A percentile compares a stretch with the other conserved stretches of the same genome.
These are phyloP conservation scores for Drosophila pandora DNA, from an alignment of 1,140 invertebrate genomes.

Conservation along the genomic window DNA sequence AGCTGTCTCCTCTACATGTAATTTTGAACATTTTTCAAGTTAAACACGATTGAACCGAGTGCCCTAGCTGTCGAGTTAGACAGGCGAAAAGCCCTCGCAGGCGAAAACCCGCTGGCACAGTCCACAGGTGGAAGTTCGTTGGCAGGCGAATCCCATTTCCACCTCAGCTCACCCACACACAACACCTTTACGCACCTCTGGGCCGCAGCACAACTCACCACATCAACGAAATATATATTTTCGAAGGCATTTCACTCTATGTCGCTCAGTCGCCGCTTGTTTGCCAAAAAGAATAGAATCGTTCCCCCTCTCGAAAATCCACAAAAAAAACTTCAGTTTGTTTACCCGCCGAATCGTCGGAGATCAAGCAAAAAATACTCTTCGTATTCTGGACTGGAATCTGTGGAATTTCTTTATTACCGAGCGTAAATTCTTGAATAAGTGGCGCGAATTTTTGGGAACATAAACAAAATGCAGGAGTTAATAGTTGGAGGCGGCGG, in stretches of 20 bases:
- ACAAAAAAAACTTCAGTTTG: conserved; percentile 39
- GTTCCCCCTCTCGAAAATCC: conserved; percentile 6
- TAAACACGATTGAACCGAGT: background rate
- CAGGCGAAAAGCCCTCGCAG: background rate
- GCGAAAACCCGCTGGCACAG: conserved; percentile 13
- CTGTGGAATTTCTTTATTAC: conserved; percentile 69
- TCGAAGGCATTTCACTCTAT: conserved; percentile 49
- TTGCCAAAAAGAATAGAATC: conserved; percentile 41
- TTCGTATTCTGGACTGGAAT: conserved; percentile 59
- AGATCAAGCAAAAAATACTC: conserved; percentile 48
- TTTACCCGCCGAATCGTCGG: conserved; percentile 41
- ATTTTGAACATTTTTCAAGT: background rate
- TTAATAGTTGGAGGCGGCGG: conserved; percentile 49
- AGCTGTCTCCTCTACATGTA: background rate
- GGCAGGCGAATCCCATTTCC: conserved; percentile 7
- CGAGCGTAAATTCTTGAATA: conserved; percentile 51
- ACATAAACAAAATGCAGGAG: conserved; percentile 63
- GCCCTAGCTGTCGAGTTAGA: background rate
- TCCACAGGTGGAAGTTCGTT: conserved; percentile 45
- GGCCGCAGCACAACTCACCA: conserved; percentile 43
- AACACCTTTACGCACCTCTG: conserved; percentile 66
- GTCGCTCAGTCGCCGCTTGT: conserved; percentile 62
- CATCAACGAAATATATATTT: conserved; percentile 52
- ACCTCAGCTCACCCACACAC: conserved; percentile 49
- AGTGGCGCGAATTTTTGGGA: conserved; percentile 35